phyloP scores from a whole-genome alignment of 2,888 invertebrate genomes.

The Nomada ruficornis region DNA sequence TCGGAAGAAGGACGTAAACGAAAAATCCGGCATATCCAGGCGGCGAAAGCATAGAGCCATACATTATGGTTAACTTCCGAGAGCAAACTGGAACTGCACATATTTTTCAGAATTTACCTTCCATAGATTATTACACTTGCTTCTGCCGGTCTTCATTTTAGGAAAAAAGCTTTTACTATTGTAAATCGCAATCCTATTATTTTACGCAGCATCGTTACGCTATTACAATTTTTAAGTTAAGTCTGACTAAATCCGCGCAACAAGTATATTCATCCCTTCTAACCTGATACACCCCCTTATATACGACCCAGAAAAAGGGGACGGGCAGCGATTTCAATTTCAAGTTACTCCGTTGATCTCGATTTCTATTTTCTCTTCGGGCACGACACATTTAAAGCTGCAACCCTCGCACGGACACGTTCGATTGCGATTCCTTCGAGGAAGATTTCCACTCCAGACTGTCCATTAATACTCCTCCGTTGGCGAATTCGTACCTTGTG shows the following conservation, averaged over 20 bases:
- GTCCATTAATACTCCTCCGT: slow-evolving; percentile 3
- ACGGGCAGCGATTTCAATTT: not conserved
- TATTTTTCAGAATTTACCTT: not conserved
- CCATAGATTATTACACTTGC: not conserved
- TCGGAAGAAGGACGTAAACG: slow-evolving; percentile 22
- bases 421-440: not conserved
- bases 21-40: slow-evolving; percentile 41
- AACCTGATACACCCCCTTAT: not conserved
- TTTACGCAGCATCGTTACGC: not conserved
- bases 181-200: not conserved
- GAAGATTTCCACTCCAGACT: not conserved
- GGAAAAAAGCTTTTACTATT: not conserved
- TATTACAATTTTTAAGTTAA: not conserved
- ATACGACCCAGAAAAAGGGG: no score
- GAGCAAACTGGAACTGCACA: slow-evolving; percentile 23
- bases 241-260: not conserved
- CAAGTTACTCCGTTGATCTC: not conserved
- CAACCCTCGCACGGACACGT: not conserved
- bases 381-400: not conserved
- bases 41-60: slow-evolving; percentile 17
- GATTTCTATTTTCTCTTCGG: not conserved
- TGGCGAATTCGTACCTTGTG: slow-evolving; percentile 19
- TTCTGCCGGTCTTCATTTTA: slow-evolving; percentile 11
- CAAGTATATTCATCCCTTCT: not conserved
- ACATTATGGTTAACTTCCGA: slow-evolving; percentile 48